phyloP scores from a whole-genome alignment of 2,888 invertebrate genomes.

The Leptopilina drosophilae region DNA sequence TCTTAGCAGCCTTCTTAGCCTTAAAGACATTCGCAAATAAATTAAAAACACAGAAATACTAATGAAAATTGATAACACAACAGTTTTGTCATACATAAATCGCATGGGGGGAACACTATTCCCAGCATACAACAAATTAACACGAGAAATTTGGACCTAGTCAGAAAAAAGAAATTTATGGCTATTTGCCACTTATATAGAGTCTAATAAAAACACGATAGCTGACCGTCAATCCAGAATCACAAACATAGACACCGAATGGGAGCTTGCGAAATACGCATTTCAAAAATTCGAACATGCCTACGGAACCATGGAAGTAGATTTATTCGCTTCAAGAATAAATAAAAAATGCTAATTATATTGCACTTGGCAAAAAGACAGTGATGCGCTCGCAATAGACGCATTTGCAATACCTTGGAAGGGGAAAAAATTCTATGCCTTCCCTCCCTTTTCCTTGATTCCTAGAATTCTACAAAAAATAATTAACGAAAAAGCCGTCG shows the following conservation, averaged over 20 bases:
- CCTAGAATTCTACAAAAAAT: conserved; percentile 15
- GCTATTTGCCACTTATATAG: conserved; percentile 40
- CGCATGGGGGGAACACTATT: conserved; percentile 30
- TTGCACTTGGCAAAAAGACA: background rate
- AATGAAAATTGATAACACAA: conserved; percentile 44
- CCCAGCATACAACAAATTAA: background rate
- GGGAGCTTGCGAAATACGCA: background rate
- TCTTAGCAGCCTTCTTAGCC: conserved; percentile 13
- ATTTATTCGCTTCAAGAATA: background rate
- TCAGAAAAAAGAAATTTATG: conserved; percentile 24
- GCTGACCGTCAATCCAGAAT: conserved; percentile 32
- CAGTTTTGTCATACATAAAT: conserved; percentile 45
- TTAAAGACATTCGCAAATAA: background rate
- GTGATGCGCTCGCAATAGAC: background rate
- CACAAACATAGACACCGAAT: background rate
- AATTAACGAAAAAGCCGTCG: background rate
- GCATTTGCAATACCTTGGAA: conserved; percentile 19
- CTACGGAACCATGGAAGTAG: background rate
- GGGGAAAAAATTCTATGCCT: conserved; percentile 9
- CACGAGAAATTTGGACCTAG: conserved; percentile 26
- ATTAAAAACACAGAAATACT: conserved; percentile 23
- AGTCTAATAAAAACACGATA: conserved; percentile 24
- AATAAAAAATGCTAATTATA: background rate
- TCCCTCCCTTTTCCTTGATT: conserved; percentile 27
- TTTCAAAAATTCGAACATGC: background rate